Base-by-base conservation (phyloP, 2,888 invertebrate species). In the Eupithecia inturbata region DNA sequence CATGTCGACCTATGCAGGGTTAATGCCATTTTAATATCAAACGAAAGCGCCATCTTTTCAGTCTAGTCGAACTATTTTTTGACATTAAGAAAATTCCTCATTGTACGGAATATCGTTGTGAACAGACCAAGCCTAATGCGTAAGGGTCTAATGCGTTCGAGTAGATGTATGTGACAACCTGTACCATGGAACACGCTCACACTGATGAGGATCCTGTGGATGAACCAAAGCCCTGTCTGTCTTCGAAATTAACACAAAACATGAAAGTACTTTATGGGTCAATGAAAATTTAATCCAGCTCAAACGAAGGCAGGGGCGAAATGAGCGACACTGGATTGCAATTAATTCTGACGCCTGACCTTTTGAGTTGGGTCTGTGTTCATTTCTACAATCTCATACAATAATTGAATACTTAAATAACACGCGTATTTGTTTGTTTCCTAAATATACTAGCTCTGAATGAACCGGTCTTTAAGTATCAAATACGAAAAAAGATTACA, bases 281-380 rank as follows among this genome's bases (percentile, higher is more conserved):
- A 80, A 79, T 84, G 82, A 84, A 87, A 87, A 83, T 84, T 84
- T 84, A 82, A 87, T 83, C 82, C 75, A 74, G 75, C 76, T 22
- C 74, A 77, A 81, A 72, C 71, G 70, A 68, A 75, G 77, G 74
- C 70, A 78, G 68, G 64, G 68, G 75, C 78, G 80, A 84, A 85
- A 87, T 84, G 83, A 84, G 81, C 83, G 84, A 82, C 84, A 81
- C 81, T 79, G 83, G 82, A 82, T 84, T 80, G 85, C 85, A 86
- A 86, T 88, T 87, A 86, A 80, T 77, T 80, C 73, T 79, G 75
- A 76, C 77, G 71, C 70, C 78, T 80, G 81, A 82, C 83, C 82
- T 83, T 81, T 80, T 68, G 67, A 76, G 73, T 76, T 75, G 68
- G 72, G 68, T 67, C 63, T 41, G 36, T 63, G 62, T 60, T 68